Base-by-base conservation (phyloP, 2,888 invertebrate genomes). In the Geophilus truncorum region DNA sequence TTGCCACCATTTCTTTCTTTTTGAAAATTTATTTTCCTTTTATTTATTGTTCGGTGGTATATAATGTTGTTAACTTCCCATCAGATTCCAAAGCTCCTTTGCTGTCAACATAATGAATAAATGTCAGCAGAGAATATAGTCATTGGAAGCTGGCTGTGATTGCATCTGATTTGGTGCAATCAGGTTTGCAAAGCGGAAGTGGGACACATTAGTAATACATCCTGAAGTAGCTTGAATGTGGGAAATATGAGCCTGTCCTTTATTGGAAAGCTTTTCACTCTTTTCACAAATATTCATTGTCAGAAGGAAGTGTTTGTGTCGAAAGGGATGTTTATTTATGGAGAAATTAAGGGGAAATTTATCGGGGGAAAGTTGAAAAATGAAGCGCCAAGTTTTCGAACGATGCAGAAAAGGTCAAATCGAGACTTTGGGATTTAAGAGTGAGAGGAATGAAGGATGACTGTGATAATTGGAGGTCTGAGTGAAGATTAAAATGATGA, bases 131-230 rank as follows among this genome's bases (percentile, higher is more conserved):
- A 10, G 70, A 15, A 25, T 25, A 10, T 70, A 12, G 28, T 70
- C 25, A 70, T 70, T 70, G 7, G 70, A 45, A 9, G 4, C 45
- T 45, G 12, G 7, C 45, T 45, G 3, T 45, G 45, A 70, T 70
- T 25, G 70, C 70, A 70, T 70, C 70, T 70, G 70, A 70, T 70
- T 70, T 70, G 70, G 70, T 70, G 28, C 70, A 70, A 70, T 70
- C 70, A 70, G 70, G 18, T n/a, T n/a, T n/a, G 2, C 70, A 70
- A 70, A 70, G 70, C 70, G 70, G 70, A 70, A 70, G 70, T 70
- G n/a, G 70, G 70, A 70, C 23, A 70, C 28, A 70, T 70, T 70
- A 70, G 15, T 70, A 70, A 70, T 70, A 70, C 70, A 70, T 70
- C 70, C 70, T 70, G 70, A 70, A 70, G 25, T 23, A 70, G 12